Evolutionary conservation across 2,797 vertebrate species (phyloP), one percentile per base, ranked within the genome.

Genomic region (Takifugu ocellatus): DNA sequence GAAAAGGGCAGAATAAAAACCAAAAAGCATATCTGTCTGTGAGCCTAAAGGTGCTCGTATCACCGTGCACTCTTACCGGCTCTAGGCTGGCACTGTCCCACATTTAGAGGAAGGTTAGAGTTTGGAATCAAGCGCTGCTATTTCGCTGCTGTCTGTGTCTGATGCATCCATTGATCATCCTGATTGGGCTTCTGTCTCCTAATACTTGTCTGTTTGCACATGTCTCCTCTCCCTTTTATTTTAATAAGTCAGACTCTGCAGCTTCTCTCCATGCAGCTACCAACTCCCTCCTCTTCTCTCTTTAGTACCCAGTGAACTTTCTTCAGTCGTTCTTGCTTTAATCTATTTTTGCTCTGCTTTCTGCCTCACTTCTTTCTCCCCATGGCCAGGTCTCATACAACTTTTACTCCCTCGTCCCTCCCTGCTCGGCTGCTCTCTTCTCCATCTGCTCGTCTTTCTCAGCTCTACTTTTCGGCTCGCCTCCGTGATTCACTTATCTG

Each of bases 311-410:
- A 1, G 55, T 80, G 72, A 87, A 84, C 78, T 78, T 82, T 61
- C 55, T 53, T 65, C 61, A 69, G 70, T 75, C 66, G 74, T 75
- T 68, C 72, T 76, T 77, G 68, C 77, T 83, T 84, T 73, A 72
- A 79, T 88, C 82, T 86, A 81, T 85, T 86, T 83, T 51, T 78
- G 69, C 67, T 60, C 47, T 60, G 70, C 59, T 77, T 82, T 86
- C 85, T 86, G 83, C 83, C 67, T 85, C 79, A 77, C 63, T 83
- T 83, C 75, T 63, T 81, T 84, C 78, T 79, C 74, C 77, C 75
- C 75, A 61, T 83, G 75, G 83, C 73, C 76, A 72, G 72, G 79
- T 82, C 79, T 89, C 87, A 88, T 88, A 78, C 81, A 89, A 87
- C 83, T 89, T 88, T 88, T 86, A 90, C 79, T 84, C 74, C 61